Conservation (phyloP, 1,140 invertebrate species). For the Bombus impatiens region DNA sequence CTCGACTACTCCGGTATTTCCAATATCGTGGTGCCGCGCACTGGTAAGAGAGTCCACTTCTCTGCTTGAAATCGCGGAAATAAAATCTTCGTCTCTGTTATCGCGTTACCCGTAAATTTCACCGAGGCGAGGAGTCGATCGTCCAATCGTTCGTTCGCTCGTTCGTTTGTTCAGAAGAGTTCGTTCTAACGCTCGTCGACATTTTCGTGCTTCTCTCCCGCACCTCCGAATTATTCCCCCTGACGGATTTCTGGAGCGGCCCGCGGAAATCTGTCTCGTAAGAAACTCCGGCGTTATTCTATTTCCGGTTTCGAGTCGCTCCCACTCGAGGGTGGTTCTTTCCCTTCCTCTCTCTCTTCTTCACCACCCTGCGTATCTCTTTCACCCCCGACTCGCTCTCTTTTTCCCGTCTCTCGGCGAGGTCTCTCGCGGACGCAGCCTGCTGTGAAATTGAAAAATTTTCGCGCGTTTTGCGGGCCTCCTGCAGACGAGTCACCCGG, state of each 20-base stretch:
- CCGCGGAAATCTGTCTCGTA: slow-evolving; percentile 20
- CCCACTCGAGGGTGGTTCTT: slow-evolving; percentile 50
- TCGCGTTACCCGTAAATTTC: not conserved
- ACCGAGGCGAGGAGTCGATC: not conserved
- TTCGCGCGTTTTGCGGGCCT: slow-evolving; percentile 76
- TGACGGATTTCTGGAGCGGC: slow-evolving; percentile 1
- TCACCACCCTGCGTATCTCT: not conserved
- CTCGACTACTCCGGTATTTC: slow-evolving; percentile 32
- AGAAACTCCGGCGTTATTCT: slow-evolving; percentile 55
- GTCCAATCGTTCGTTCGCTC: not conserved
- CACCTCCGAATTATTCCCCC: slow-evolving; percentile 14
- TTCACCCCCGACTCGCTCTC: not conserved
- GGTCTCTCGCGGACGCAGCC: slow-evolving; percentile 63
- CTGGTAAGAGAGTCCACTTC: not conserved
- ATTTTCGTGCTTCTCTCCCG: not conserved
- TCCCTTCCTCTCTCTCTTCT: not conserved
- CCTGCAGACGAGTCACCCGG: slow-evolving; percentile 71
- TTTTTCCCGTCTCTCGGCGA: slow-evolving; percentile 41
- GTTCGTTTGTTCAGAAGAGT: not conserved
- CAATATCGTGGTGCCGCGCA: slow-evolving; percentile 16
- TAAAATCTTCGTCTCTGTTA: not conserved
- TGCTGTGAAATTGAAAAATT: slow-evolving; percentile 71
- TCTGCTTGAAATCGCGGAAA: slow-evolving; percentile 40
- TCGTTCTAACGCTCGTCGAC: not conserved
- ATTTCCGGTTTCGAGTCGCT: slow-evolving; percentile 60